Evolutionary conservation across 2,113 vertebrate species (phyloP), one percentile per base, ranked within the genome.

Genomic region (Catagonus wagneri): DNA sequence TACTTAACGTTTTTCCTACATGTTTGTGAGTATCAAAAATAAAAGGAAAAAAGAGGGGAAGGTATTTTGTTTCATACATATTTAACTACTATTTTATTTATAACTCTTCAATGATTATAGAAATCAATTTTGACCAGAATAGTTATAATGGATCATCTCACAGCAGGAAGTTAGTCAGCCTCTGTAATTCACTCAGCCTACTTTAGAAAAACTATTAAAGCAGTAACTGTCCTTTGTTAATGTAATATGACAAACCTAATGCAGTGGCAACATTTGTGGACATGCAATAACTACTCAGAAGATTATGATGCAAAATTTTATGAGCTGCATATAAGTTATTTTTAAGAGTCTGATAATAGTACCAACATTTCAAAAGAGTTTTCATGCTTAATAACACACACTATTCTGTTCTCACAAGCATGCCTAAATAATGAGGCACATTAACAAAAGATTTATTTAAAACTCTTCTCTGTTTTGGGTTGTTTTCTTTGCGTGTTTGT

Each of bases 181-280:
- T 61, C 25, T 76, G 16, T 83, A 25, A 52, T 81, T 27, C 56
- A 91, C 71, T 56, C 36, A 27, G 11, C 3, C 23, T 9, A 84
- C 60, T 76, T 92, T 50, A 81, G 17, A 60, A 90, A 68, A 72
- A 74, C 6, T 25, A 65, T 54, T 76, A 85, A 85, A 85, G 27
- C 27, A 39, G n/a, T 81, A 76, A 87, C 39, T 87, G 54, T 36
- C 84, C 83, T 85, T 86, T 72, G 91, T 89, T 88, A 91, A 60
- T 27, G 93, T 72, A 87, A 58, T 80, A 74, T 75, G 54, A 96
- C 71, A 85, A 83, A 54, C 27, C n/a, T 97, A 91, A 52, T 44
- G 29, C 76, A 91, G n/a, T 15, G 75, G 60, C 9, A 95, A 89
- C 11, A 87, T 52, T 58, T 52, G 56, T 60, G 6, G 81, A 96